Percentiles rank a stretch among this genome's conserved stretches.
These are phyloP conservation scores for Eira barbara DNA, from an alignment of 2,113 vertebrate genomes.

Conservation along the genomic window DNA sequence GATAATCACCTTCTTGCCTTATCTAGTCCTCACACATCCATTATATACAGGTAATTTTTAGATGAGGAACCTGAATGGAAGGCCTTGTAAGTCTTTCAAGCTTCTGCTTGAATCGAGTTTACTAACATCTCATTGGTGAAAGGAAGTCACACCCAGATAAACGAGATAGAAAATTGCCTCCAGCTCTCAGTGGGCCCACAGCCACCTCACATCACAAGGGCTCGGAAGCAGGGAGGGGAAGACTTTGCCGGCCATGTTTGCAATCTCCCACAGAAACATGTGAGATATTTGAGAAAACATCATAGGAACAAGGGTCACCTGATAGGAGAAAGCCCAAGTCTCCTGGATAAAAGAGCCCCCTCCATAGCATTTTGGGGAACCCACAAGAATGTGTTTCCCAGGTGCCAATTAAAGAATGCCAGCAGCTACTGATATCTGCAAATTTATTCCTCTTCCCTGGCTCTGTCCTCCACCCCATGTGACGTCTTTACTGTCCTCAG, in stretches of 20 bases:
- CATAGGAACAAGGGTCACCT: background rate
- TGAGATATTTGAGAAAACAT: background rate
- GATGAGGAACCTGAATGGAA: background rate
- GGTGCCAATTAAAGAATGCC: background rate
- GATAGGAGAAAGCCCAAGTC: background rate
- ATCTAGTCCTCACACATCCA: background rate
- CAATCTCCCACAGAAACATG: background rate
- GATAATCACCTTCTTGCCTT: background rate
- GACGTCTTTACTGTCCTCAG: background rate
- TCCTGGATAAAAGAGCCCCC: background rate
- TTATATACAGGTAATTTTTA: background rate
- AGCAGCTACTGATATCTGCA: background rate
- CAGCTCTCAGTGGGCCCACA: background rate
- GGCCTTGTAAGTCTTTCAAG: background rate
- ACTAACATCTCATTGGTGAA: background rate
- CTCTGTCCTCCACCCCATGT: background rate
- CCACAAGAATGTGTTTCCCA: background rate
- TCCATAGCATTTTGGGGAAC: background rate
- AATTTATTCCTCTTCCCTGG: background rate
- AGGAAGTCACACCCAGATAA: background rate
- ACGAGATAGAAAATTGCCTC: background rate
- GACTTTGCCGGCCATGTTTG: background rate
- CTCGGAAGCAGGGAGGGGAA: background rate
- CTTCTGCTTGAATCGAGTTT: background rate
- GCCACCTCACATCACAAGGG: background rate